Base-by-base conservation (phyloP, 2,888 invertebrate species). In the Hoplodrina blanda region DNA sequence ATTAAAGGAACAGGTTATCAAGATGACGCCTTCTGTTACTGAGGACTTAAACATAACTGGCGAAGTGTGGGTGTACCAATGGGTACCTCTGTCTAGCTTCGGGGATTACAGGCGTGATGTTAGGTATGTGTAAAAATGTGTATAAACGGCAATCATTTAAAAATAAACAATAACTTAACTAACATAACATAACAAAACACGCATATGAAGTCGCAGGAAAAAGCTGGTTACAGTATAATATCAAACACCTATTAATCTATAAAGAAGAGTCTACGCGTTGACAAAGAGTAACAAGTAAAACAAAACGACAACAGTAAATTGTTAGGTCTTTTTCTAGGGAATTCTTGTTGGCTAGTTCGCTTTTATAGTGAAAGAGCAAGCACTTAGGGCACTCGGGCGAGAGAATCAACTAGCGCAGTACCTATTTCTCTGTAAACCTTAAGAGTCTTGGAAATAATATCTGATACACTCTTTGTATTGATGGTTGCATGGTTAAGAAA, bases 301-400 rank as follows among this genome's bases (percentile, higher is more conserved):
- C 62, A 37, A 78, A 69, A 78, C 56, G 55, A 61, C 55, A 78
- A 13, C 20, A 55, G 37, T 44, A 78, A 78, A 61, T 72, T 33
- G 55, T 64, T 64, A 54, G 61, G 56, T 54, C 44, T 57, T 76
- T 77, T 72, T 50, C 25, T 46, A 78, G 57, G 19, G 20, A 59
- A 76, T 50, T 73, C 10, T 49, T 65, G 65, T 59, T 59, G 65
- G 54, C 50, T 62, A 62, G 57, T 52, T 71, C 44, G 52, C 66
- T 78, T 78, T 66, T 62, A 55, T 41, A 44, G 46, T 33, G 13
- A 60, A 41, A 20, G 25, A 61, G 67, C 60, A 37, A 64, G 50
- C 62, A 65, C 64, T 78, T 73, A 68, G 61, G 10, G 19, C 49
- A 55, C 54, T 73, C 52, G 57, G 41, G 46, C 49, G 60, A 41